phyloP scores from a whole-genome alignment of 2,888 invertebrate species.

The Ligdia adustata region DNA sequence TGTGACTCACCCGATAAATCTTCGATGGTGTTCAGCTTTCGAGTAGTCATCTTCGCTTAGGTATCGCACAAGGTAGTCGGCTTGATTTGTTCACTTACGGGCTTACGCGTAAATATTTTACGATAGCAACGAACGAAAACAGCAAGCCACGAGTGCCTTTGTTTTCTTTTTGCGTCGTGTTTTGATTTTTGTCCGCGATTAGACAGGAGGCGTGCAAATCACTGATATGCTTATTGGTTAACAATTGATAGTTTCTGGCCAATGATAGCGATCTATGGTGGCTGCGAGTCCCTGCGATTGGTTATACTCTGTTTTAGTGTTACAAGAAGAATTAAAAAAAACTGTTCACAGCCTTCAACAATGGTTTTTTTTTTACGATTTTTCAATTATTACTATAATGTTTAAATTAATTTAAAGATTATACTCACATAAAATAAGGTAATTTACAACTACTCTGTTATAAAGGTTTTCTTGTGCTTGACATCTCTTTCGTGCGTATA shows the following conservation, averaged over 20 bases:
- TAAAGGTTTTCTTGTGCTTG: too few species aligned
- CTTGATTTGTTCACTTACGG: constrained; percentile 21
- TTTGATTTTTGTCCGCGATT: constrained; percentile 47
- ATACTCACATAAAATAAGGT: too few species aligned
- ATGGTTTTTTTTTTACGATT: too few species aligned
- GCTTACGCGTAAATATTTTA: constrained; percentile 37
- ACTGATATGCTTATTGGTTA: constrained; percentile 40
- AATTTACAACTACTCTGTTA: too few species aligned
- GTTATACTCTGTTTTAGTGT: not conserved
- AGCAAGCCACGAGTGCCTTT: constrained; percentile 49
- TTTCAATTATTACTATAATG: too few species aligned
- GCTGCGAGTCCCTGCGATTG: too few species aligned
- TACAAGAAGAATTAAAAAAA: constrained; percentile 6
- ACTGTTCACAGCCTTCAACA: too few species aligned
- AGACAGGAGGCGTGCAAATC: constrained; percentile 45
- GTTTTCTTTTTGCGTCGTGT: constrained; percentile 55
- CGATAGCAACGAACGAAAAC: constrained; percentile 35
- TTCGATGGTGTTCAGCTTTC: constrained; percentile 78
- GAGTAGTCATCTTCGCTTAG: constrained; percentile 64
- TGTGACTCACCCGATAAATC: constrained; percentile 77
- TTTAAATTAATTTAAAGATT: too few species aligned
- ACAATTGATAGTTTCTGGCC: not conserved
- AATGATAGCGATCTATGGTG: constrained; percentile 5
- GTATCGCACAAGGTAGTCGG: constrained; percentile 21
- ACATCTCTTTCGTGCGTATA: too few species aligned